These are phyloP conservation scores for Coenonympha arcania DNA, from an alignment of 2,888 invertebrate genomes.

Conservation along the genomic window DNA sequence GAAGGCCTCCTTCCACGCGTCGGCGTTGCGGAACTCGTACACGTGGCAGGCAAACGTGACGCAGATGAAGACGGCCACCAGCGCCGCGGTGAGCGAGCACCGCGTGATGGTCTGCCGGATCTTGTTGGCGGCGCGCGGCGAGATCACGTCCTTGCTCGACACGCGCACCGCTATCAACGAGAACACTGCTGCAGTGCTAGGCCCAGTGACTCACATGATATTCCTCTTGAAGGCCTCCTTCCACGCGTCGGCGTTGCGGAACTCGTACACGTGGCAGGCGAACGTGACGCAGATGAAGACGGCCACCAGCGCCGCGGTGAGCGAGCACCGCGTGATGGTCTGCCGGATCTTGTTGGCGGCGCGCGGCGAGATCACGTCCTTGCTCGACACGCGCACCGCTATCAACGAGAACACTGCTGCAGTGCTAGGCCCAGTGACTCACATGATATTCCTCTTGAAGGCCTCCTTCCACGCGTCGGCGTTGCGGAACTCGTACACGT, in stretches of 20 bases:
- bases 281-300: constrained; percentile 86
- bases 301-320: constrained; percentile 84
- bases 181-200: no score
- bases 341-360: constrained; percentile 89
- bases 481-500: constrained; percentile 86
- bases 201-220: constrained; percentile 84
- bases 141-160: constrained; percentile 87
- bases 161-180: constrained; percentile 86
- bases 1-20: constrained; percentile 83
- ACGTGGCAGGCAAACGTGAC: constrained; percentile 88
- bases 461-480: constrained; percentile 83
- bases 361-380: constrained; percentile 86
- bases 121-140: constrained; percentile 86
- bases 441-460: constrained; percentile 87
- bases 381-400: constrained; percentile 85
- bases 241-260: constrained; percentile 83
- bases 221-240: constrained; percentile 81
- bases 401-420: no score
- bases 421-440: no score
- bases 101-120: constrained; percentile 89
- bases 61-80: constrained; percentile 83
- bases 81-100: constrained; percentile 85
- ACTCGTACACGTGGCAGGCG: constrained; percentile 88
- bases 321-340: constrained; percentile 88
- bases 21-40: constrained; percentile 84